phyloP scores from a whole-genome alignment of 92 coral and sea anemone species.

The Muricea muricata region DNA sequence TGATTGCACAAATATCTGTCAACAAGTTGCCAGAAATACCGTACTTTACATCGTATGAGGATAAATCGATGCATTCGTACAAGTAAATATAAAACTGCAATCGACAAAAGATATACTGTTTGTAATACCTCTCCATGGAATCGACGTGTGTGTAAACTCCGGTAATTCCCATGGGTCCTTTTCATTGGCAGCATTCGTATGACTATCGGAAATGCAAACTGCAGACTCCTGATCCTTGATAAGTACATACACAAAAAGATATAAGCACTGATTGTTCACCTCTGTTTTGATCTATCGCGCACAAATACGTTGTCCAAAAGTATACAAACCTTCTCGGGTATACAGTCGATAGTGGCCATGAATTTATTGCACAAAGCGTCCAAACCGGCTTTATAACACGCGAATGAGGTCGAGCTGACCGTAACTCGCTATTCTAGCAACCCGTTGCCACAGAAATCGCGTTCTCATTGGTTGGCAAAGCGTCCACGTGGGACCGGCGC shows the following conservation, averaged over 20 bases:
- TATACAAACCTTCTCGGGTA: neutral
- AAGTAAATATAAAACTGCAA: neutral
- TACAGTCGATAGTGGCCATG: slow-evolving; percentile 26
- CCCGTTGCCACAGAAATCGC: no score
- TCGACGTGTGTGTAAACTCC: slow-evolving; percentile 33
- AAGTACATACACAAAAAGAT: neutral
- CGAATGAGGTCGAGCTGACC: neutral
- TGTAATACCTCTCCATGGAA: slow-evolving; percentile 39
- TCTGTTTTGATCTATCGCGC: neutral
- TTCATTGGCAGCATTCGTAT: neutral
- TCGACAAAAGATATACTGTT: neutral
- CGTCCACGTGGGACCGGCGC: neutral
- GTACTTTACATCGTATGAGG: no score
- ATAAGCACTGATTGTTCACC: neutral
- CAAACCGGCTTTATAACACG: neutral
- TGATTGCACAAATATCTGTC: neutral
- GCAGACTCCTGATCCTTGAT: slow-evolving; percentile 27
- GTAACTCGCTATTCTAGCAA: neutral
- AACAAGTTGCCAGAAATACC: no score
- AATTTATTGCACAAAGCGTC: slow-evolving; percentile 4
- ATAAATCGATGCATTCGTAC: neutral
- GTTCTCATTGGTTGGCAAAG: slow-evolving; percentile 16
- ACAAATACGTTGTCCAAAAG: neutral
- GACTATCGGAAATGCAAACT: neutral
- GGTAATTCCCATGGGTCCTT: slow-evolving; percentile 47